Conservation (phyloP, 92 coral and sea anemone genomes). For the Heteractis magnifica region DNA sequence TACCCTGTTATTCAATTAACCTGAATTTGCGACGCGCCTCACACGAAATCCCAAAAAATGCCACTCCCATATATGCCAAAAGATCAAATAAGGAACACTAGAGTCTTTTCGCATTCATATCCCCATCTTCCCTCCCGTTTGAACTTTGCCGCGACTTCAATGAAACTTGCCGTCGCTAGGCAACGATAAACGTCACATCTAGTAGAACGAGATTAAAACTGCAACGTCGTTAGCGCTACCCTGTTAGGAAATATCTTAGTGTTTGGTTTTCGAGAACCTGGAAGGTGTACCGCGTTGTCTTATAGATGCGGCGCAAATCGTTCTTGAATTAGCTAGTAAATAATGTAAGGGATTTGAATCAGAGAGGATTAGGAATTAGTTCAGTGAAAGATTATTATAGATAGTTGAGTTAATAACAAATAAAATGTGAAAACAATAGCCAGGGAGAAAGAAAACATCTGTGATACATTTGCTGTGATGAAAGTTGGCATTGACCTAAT, state of each 20-base stretch:
- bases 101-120: constrained; percentile 1
- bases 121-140: constrained; percentile 1
- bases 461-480: constrained; percentile 5
- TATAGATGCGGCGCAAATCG: not conserved
- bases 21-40: not conserved
- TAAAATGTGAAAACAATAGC: constrained; percentile 10
- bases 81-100: not conserved
- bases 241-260: not conserved
- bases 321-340: not conserved
- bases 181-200: constrained; percentile 10
- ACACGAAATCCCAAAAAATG: not conserved
- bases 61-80: constrained; percentile 5
- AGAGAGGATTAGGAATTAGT: not conserved
- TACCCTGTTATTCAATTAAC: not conserved
- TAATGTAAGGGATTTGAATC: not conserved
- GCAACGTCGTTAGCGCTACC: not conserved
- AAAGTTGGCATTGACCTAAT: not conserved
- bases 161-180: constrained; percentile 1
- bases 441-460: constrained; percentile 17
- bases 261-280: too few relatives aligned
- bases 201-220: constrained; percentile 2
- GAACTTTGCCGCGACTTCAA: constrained; percentile 15
- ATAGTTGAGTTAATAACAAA: not conserved
- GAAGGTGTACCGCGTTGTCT: not conserved
- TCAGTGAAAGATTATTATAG: constrained; percentile 11